These are phyloP conservation scores for Pogonocichla stellata DNA, from an alignment of 2,113 vertebrate species.

Conservation along the genomic window DNA sequence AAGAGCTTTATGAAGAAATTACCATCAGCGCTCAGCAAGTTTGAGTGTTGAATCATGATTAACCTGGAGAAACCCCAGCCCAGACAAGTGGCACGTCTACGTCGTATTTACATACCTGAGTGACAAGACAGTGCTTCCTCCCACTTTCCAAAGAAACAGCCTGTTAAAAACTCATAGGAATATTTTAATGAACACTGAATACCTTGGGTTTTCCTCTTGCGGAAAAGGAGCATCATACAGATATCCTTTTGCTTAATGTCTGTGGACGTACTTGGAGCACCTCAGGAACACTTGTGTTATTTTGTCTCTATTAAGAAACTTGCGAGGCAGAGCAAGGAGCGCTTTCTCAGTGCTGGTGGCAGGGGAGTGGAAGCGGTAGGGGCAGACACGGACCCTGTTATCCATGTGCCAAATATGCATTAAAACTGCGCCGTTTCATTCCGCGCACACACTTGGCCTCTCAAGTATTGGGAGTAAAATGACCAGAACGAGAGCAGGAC, in stretches of 20 bases:
- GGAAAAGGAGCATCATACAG: neutral
- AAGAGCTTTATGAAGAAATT: neutral
- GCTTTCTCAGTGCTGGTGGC: neutral
- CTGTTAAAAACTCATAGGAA: neutral
- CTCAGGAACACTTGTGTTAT: neutral
- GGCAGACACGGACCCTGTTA: accelerated
- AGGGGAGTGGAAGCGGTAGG: accelerated
- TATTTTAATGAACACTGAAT: neutral
- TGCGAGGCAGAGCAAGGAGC: accelerated
- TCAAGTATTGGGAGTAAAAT: accelerated
- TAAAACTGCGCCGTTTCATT: accelerated
- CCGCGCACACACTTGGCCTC: neutral
- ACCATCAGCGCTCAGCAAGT: neutral
- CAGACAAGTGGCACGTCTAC: neutral
- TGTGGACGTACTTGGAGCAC: neutral
- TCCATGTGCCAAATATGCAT: accelerated
- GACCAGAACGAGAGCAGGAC: neutral
- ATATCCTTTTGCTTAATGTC: neutral
- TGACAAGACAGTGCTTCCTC: neutral
- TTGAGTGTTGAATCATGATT: neutral
- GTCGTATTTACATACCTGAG: neutral
- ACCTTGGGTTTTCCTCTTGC: neutral
- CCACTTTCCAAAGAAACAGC: neutral
- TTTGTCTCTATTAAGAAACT: neutral
- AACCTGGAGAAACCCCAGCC: neutral